phyloP scores from a whole-genome alignment of 2,797 vertebrate species.

The Sandelia bainsii region DNA sequence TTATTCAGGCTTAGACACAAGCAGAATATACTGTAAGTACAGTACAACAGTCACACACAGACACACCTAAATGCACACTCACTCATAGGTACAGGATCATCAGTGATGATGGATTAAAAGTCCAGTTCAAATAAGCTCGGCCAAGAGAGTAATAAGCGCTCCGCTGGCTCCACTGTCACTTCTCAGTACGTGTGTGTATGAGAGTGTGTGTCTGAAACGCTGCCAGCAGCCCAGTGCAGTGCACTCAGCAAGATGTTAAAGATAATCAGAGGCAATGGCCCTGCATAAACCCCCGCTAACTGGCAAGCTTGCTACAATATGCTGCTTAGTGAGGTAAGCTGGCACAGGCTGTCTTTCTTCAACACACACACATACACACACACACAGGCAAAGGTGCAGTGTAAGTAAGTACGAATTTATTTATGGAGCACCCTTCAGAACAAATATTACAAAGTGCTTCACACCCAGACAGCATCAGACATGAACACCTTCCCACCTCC shows the following conservation, averaged over 20 bases:
- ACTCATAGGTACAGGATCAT: conserved; percentile 27
- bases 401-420: not conserved
- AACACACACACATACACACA: conserved; percentile 13
- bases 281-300: conserved; percentile 61
- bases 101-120: conserved; percentile 76
- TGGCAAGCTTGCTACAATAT: conserved; percentile 58
- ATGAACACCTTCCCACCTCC: not conserved
- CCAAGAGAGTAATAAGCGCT: conserved; percentile 70
- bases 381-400: not conserved
- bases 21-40: not conserved
- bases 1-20: not conserved
- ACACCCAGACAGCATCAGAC: not conserved
- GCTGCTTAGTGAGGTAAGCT: conserved; percentile 52
- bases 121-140: conserved; percentile 67
- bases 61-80: not conserved
- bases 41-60: not conserved
- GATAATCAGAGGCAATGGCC: conserved; percentile 65
- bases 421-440: not conserved
- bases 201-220: conserved; percentile 35
- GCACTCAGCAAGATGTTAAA: conserved; percentile 67
- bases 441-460: not conserved
- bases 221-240: conserved; percentile 50
- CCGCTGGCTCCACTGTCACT: conserved; percentile 54
- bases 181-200: conserved; percentile 12
- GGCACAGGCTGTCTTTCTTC: conserved; percentile 12